phyloP scores from a whole-genome alignment of 1,140 invertebrate genomes.

The Bathynomus jamesi region DNA sequence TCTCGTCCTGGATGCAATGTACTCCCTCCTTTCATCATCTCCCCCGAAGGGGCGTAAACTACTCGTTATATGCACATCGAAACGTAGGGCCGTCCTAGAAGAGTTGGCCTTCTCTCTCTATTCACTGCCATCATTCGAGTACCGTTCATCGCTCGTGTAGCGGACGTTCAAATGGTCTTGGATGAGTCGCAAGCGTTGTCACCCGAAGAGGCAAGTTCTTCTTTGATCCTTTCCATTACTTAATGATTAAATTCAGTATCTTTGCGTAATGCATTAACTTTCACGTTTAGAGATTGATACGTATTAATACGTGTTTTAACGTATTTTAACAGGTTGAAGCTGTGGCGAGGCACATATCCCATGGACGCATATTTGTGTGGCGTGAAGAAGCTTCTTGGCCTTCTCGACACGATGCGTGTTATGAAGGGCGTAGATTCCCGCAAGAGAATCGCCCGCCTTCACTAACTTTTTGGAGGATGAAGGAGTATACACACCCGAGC shows the following conservation, averaged over 20 bases:
- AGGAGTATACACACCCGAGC: slow-evolving; percentile 21
- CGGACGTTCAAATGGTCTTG: slow-evolving; percentile 75
- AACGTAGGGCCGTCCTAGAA: slow-evolving; percentile 78
- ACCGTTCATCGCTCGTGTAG: slow-evolving; percentile 74
- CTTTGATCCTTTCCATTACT: not conserved
- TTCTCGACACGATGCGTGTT: slow-evolving; percentile 84
- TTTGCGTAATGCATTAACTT: no score
- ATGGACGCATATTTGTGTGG: slow-evolving; percentile 62
- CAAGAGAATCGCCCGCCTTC: slow-evolving; percentile 26
- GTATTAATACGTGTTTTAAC: no score
- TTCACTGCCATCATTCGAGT: slow-evolving; percentile 87
- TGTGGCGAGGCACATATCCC: slow-evolving; percentile 15
- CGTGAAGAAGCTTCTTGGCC: slow-evolving; percentile 84
- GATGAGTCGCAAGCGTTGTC: slow-evolving; percentile 68
- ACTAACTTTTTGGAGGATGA: slow-evolving; percentile 34
- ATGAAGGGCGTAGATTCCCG: slow-evolving; percentile 51
- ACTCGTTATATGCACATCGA: slow-evolving; percentile 84
- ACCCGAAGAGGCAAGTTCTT: slow-evolving; percentile 25
- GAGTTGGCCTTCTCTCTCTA: slow-evolving; percentile 89
- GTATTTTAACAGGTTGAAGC: slow-evolving; percentile 26
- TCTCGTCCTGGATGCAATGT: slow-evolving; percentile 85
- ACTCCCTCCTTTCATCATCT: slow-evolving; percentile 89
- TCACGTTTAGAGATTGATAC: no score
- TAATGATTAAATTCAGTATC: no score
- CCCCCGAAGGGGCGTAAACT: slow-evolving; percentile 88